Base-by-base conservation (phyloP, 2,113 vertebrate species). In the Heliornis fulica region DNA sequence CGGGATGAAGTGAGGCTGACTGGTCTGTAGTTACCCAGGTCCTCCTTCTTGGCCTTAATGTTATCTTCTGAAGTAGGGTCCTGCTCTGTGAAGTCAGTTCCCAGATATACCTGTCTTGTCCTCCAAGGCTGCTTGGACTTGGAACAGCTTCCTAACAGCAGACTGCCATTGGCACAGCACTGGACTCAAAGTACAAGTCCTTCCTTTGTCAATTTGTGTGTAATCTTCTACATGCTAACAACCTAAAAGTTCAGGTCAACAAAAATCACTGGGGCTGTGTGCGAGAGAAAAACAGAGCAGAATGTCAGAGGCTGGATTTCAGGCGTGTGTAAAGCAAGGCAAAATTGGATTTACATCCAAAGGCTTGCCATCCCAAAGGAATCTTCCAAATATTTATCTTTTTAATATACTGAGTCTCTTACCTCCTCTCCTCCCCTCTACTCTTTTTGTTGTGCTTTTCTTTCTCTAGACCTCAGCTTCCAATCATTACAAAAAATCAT, bases 121-220 rank as follows among this genome's bases (percentile, higher is more conserved):
- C 34, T 60, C 50, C 64, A 40, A 22, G 14, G n/a, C 1, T 31
- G 38, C 9, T 64, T 28, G 4, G 2, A 38, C 21, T 66, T 0
- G 0, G 4, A 28, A 28, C 43, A 68, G 6, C 13, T 61, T 63
- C 57, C 31, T n/a, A 53, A 2, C 3, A 14, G 19, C 0, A 15
- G 56, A 66, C 7, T 6, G 14, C 9, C 8, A 4, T 6, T 41
- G 59, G 1, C 2, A 4, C 7, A 29, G 40, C 43, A 5, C 17
- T 19, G 36, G 15, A 13, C 4, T 48, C 16, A 5, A 43, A 9
- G 16, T 11, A 63, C 38, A 75, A 45, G 10, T 14, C 21, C 31
- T 72, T 38, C 31, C 7, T 13, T 11, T 8, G 22, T 26, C n/a
- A 60, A 1, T 17, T 31, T 8, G 9, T 31, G 20, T 38, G 18